Evolutionary conservation across 2,888 invertebrate genomes (phyloP), one percentile per base, ranked within the genome.

Genomic region (Drosophila falleni): DNA sequence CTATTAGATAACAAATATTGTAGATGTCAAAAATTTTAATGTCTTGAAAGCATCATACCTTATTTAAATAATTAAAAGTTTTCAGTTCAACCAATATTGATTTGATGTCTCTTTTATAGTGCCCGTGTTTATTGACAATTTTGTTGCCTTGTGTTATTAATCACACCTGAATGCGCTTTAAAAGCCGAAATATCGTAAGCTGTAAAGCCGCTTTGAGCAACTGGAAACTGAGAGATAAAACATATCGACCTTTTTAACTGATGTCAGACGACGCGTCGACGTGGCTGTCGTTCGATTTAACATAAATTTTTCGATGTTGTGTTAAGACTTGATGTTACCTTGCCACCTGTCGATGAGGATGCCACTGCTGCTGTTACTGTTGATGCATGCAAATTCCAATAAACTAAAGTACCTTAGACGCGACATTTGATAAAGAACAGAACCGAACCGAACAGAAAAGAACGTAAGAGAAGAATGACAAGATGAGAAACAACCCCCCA

Each of bases 401-500:
- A 89, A 89, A 87, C 81, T 81, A 78, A 83, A 89, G 88, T 88
- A 80, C 85, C 75, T 71, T 71, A 73, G 79, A 83, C 81, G 87
- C 84, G 84, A 83, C 87, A 82, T 87, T 81, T 87, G 82, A 83
- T 83, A 87, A 86, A 64, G 69, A 78, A 61, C 74, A 55, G 68
- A 71, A 53, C 51, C 46, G 56, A 33, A 16, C 31, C n/a, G 44
- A 26, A 50, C n/a, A 60, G 71, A 60, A 64, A 5, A 23, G 46
- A 31, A n/a, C 5, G 53, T 19, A 29, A 58, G 62, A 46, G 55
- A 50, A 65, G 50, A 53, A 49, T 37, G 49, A 61, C 60, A 61
- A 64, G 66, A 68, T 67, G 74, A 67, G 62, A 65, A 69, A 60
- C 78, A 79, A 74, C 70, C 78, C 78, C 77, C 85, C 41, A 31